These are phyloP conservation scores for Saccostrea cuccullata DNA, from an alignment of 1,140 invertebrate species.

Conservation along the genomic window DNA sequence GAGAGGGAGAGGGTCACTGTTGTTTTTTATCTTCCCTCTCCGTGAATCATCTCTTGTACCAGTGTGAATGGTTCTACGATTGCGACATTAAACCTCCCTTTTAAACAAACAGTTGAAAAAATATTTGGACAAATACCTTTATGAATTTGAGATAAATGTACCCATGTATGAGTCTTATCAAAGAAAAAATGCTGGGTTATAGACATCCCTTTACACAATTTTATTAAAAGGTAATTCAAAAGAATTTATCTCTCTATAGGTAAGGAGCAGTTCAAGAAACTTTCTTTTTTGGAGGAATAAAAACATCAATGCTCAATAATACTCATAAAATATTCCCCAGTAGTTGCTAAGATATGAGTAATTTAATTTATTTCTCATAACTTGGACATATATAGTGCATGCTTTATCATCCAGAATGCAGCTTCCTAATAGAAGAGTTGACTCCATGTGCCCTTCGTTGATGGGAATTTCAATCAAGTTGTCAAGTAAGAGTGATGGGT, in stretches of 20 bases:
- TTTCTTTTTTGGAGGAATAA: no score
- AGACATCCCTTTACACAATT: not conserved
- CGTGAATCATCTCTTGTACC: constrained; percentile 23
- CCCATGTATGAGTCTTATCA: not conserved
- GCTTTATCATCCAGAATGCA: constrained; percentile 2
- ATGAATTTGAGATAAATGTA: not conserved
- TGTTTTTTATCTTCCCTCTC: constrained; percentile 3
- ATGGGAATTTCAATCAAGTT: constrained; percentile 31
- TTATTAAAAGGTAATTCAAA: no score
- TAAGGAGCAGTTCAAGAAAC: no score
- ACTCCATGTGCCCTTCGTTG: not conserved
- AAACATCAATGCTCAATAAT: not conserved
- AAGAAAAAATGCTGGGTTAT: not conserved
- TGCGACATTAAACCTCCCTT: constrained; percentile 22
- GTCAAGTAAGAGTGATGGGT: constrained; percentile 14
- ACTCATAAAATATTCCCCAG: not conserved
- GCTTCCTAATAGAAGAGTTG: not conserved
- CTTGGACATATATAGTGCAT: not conserved
- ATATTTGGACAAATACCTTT: constrained; percentile 6
- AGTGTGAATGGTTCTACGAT: constrained; percentile 7
- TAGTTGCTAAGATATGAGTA: constrained; percentile 34
- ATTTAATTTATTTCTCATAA: constrained; percentile 18
- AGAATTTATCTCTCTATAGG: no score
- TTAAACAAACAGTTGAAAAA: constrained; percentile 30
- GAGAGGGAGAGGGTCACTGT: not conserved